phyloP scores from a whole-genome alignment of 2,888 invertebrate species.

The Entomobrya proxima region DNA sequence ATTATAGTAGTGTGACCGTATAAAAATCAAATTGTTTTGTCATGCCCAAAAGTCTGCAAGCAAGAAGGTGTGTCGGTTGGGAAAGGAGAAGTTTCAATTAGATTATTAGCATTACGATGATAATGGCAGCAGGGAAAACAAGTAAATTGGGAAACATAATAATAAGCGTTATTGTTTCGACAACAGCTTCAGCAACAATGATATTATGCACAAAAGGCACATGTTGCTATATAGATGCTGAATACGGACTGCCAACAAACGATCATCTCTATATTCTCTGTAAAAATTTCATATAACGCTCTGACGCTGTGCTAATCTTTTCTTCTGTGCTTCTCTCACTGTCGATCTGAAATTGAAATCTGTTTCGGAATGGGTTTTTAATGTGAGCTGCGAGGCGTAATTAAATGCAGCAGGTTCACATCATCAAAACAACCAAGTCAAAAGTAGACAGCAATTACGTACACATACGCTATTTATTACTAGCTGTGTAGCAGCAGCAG shows the following conservation, averaged over 20 bases:
- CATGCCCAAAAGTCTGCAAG: neutral
- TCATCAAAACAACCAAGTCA: slow-evolving; percentile 8
- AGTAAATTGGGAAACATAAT: slow-evolving; percentile 39
- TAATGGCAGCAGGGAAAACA: neutral
- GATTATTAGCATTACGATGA: slow-evolving; percentile 1
- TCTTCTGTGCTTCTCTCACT: neutral
- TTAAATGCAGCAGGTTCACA: slow-evolving; percentile 56
- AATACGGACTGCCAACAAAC: neutral
- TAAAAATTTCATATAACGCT: neutral
- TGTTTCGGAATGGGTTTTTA: slow-evolving; percentile 63
- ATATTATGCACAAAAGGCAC: too few species aligned
- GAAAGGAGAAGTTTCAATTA: slow-evolving; percentile 39
- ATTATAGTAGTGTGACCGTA: slow-evolving; percentile 14
- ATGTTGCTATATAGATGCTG: neutral
- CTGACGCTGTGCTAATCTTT: slow-evolving; percentile 10
- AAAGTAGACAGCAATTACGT: slow-evolving; percentile 7
- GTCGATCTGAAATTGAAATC: slow-evolving; percentile 72
- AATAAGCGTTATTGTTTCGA: slow-evolving; percentile 42
- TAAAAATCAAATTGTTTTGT: neutral
- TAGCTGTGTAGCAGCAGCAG: too few species aligned
- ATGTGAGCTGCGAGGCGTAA: slow-evolving; percentile 57
- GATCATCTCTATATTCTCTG: neutral
- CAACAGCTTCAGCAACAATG: slow-evolving; percentile 18
- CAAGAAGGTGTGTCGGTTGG: neutral
- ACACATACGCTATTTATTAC: neutral